Conservation (phyloP, 2,113 vertebrate genomes). For the Neogobius melanostomus region DNA sequence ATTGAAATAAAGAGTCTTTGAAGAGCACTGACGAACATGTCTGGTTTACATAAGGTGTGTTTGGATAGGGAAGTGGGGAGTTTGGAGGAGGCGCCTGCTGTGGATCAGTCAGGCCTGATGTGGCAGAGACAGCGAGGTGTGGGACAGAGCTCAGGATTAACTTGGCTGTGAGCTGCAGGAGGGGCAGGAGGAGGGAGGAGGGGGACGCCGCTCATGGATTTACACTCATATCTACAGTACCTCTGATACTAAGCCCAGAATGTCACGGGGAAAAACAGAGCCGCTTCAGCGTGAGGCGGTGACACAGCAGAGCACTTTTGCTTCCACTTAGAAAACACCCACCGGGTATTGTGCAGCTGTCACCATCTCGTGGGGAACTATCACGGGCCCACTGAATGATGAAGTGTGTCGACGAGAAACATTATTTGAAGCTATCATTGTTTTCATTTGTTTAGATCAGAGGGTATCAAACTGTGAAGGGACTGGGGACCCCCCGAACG, state of each 20-base stretch:
- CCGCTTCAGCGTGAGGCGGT: constrained; percentile 14
- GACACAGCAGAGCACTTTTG: constrained; percentile 12
- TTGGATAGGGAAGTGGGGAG: constrained; percentile 30
- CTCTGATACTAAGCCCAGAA: constrained; percentile 47
- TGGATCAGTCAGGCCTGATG: constrained; percentile 42
- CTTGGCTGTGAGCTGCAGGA: constrained; percentile 35
- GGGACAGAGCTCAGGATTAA: constrained; percentile 53
- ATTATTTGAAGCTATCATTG: no score
- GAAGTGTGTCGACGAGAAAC: background rate
- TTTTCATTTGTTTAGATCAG: no score
- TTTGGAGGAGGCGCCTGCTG: constrained; percentile 35
- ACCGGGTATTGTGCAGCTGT: background rate
- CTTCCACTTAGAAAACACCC: background rate
- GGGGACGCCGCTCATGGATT: constrained; percentile 52
- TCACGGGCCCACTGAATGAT: background rate
- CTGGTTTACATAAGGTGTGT: constrained; percentile 29
- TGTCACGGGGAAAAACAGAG: constrained; percentile 34
- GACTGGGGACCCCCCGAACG: no score
- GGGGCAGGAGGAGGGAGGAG: constrained; percentile 37
- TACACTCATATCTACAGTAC: constrained; percentile 50
- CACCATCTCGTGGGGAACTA: background rate
- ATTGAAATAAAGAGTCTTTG: constrained; percentile 7
- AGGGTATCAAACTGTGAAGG: no score
- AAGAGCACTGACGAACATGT: constrained; percentile 8
- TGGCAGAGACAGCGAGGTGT: constrained; percentile 42